These are phyloP conservation scores for Drosophila murphyi DNA, from an alignment of 1,140 invertebrate species.

Conservation along the genomic window DNA sequence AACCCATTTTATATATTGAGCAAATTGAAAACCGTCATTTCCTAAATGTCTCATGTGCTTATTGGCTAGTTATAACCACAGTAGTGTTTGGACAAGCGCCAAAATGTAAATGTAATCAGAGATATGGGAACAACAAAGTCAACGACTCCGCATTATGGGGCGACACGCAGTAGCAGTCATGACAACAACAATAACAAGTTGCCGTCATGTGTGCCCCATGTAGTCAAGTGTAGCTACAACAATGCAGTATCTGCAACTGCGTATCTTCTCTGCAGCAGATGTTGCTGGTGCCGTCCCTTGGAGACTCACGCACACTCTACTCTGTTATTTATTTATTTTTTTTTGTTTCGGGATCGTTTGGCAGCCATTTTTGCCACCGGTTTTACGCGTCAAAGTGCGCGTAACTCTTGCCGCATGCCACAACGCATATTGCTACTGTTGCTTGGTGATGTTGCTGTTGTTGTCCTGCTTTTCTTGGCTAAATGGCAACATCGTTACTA, in stretches of 20 bases:
- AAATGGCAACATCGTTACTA: constrained; percentile 46
- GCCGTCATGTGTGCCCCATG: constrained; percentile 48
- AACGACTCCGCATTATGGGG: constrained; percentile 2
- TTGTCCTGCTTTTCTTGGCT: constrained; percentile 37
- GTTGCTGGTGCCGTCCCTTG: constrained; percentile 19
- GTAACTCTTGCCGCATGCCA: constrained; percentile 79
- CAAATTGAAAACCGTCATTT: background rate
- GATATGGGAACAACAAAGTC: constrained; percentile 29
- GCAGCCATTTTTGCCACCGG: constrained; percentile 76
- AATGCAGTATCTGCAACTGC: constrained; percentile 62
- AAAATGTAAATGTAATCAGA: constrained; percentile 64
- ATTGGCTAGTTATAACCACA: constrained; percentile 11
- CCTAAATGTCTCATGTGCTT: background rate
- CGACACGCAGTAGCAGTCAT: constrained; percentile 34
- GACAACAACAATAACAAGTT: constrained; percentile 43
- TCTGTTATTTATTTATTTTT: constrained; percentile 34
- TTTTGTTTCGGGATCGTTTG: constrained; percentile 54
- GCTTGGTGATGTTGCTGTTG: constrained; percentile 21
- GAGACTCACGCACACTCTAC: constrained; percentile 70
- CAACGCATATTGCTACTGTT: constrained; percentile 47
- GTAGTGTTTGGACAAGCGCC: constrained; percentile 11
- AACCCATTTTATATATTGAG: too few species aligned
- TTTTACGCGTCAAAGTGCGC: constrained; percentile 79
- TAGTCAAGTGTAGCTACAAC: constrained; percentile 72
- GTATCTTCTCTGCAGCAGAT: constrained; percentile 50